Percentiles rank a stretch among this genome's conserved stretches.
phyloP scores from a whole-genome alignment of 2,888 invertebrate genomes.

The Cheilosia scutellata region DNA sequence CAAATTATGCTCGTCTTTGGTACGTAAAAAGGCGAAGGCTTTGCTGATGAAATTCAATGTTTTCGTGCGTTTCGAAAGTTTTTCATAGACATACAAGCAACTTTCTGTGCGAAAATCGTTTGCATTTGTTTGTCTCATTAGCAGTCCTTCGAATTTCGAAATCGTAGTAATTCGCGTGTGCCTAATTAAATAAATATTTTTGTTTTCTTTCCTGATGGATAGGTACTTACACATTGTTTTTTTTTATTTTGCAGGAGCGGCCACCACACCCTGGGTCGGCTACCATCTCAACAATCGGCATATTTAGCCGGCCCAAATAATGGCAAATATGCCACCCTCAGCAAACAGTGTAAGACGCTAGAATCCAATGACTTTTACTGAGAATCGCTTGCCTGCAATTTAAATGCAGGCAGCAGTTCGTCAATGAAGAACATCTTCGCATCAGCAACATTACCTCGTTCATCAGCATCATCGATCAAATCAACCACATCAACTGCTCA shows the following conservation, averaged over 20 bases:
- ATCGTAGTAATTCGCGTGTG: not conserved
- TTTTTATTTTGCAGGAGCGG: slow-evolving; percentile 80
- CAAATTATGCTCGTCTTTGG: slow-evolving; percentile 32
- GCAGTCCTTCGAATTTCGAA: not conserved
- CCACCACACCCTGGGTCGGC: slow-evolving; percentile 88
- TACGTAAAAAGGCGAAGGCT: not conserved
- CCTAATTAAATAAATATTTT: slow-evolving; percentile 1
- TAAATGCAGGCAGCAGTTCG: slow-evolving; percentile 84
- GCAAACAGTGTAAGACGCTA: slow-evolving; percentile 97
- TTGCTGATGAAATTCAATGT: slow-evolving; percentile 5
- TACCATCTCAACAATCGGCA: slow-evolving; percentile 85
- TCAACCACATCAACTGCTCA: slow-evolving; percentile 82
- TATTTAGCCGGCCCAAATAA: slow-evolving; percentile 88
- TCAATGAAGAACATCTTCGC: slow-evolving; percentile 82
- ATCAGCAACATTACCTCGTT: slow-evolving; percentile 83
- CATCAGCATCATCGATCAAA: slow-evolving; percentile 82
- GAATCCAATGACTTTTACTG: slow-evolving; percentile 98
- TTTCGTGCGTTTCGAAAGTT: not conserved
- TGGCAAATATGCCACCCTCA: slow-evolving; percentile 96
- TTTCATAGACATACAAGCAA: not conserved
- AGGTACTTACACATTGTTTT: slow-evolving; percentile 2
- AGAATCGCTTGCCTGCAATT: slow-evolving; percentile 88
- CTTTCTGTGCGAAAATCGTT: not conserved
- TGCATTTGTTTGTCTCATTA: not conserved
- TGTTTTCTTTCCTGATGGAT: not conserved